Base-by-base conservation (phyloP, 2,888 invertebrate species). In the Epistrophe grossulariae region DNA sequence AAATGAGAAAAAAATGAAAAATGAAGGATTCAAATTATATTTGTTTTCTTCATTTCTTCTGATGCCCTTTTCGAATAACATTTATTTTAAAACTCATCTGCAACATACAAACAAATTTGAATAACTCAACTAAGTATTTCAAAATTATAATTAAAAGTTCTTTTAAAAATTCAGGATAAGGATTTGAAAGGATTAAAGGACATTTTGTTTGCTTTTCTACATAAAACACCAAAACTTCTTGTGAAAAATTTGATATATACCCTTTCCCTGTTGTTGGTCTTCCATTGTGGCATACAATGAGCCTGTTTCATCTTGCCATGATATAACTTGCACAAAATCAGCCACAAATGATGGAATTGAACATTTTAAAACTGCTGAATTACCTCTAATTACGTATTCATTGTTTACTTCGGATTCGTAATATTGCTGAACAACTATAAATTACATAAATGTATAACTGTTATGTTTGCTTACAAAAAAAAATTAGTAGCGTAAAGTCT, bases 341-440 rank as follows among this genome's bases (percentile, higher is more conserved):
- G 95, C 95, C 80, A 96, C 96, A 92, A 96, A 96, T 89, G 95
- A 95, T 68, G 96, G 96, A 89, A 96, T 95, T 91, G 95, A 95
- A 93, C 96, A 96, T 92, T 96, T 96, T 87, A 96, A 92, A 76
- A 96, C 94, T 40, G 95, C 96, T 82, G 95, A 94, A 93, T 96
- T 96, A 88, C 96, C 96, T 78, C 95, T 93, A 90, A 96, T 96
- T 83, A 96, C 96, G 92, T 96, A 96, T 92, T 96, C 96, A 88
- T 95, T 95, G 91, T 95, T 94, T 90, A 96, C 95, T 93, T 96
- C 96, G 45, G 96, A 95, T 90, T 95, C 95, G 93, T 96, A 96
- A 91, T 94, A 94, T 92, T 96, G 96, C 90, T 95, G 95, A 79
- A 96, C 96, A 90, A 96, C 96, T 96, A 88, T 28, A 70, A 55